phyloP scores from a whole-genome alignment of 2,888 invertebrate species.

The Gastracanthus pulcherrimus region DNA sequence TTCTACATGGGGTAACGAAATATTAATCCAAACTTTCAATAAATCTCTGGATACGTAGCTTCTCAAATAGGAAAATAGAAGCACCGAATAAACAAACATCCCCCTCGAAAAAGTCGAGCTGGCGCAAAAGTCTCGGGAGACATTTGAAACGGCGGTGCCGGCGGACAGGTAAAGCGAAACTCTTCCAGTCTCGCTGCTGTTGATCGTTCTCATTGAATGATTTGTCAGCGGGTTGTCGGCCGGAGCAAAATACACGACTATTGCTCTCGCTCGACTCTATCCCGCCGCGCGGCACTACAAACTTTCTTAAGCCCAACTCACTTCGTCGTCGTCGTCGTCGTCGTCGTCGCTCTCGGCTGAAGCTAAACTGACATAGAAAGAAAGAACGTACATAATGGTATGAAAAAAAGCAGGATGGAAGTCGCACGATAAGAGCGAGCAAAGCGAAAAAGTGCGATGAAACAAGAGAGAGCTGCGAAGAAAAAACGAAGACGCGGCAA shows the following conservation, averaged over 20 bases:
- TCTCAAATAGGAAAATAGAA: background rate
- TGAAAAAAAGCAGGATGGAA: background rate
- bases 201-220: constrained; percentile 17
- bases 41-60: too few relatives aligned
- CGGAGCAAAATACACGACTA: background rate
- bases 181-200: too few relatives aligned
- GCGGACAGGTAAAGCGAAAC: background rate
- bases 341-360: background rate
- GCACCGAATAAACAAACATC: background rate
- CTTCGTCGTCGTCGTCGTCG: too few relatives aligned
- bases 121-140: constrained; percentile 1
- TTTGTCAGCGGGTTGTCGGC: constrained; percentile 5
- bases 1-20: too few relatives aligned
- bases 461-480: background rate
- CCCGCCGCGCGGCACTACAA: background rate
- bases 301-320: background rate
- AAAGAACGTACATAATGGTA: background rate
- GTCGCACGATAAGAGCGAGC: background rate
- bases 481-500: too few relatives aligned
- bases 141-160: background rate
- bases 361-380: background rate
- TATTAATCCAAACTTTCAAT: too few relatives aligned
- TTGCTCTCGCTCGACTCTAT: background rate
- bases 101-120: background rate
- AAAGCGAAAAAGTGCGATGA: background rate